Conservation (phyloP, 1,140 invertebrate species). For the Bombus affinis region DNA sequence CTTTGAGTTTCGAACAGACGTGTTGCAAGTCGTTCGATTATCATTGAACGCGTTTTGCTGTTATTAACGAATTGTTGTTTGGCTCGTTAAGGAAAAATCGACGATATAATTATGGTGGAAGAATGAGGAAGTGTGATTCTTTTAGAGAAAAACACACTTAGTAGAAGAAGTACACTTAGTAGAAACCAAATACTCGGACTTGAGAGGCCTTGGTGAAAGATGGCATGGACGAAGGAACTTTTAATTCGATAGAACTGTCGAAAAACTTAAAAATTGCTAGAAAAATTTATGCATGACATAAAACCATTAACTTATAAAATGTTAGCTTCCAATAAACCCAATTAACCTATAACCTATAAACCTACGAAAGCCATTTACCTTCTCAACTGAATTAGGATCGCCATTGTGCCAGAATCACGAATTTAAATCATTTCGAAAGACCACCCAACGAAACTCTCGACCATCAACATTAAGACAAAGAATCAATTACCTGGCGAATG, state of each 20-base stretch:
- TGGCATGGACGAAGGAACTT: too few species aligned
- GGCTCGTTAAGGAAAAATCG: background rate
- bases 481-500: conserved; percentile 85
- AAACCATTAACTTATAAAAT: too few species aligned
- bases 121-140: background rate
- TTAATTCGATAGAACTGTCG: too few species aligned
- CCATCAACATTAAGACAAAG: background rate
- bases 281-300: too few species aligned
- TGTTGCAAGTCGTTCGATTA: conserved; percentile 29
- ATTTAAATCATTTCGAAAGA: background rate
- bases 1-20: background rate
- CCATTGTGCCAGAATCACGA: background rate
- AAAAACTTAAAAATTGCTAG: too few species aligned
- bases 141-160: background rate
- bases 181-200: too few species aligned
- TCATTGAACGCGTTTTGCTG: background rate
- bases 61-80: background rate
- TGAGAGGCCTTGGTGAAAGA: too few species aligned
- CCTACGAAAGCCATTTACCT: background rate
- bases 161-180: too few species aligned
- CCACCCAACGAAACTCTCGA: background rate
- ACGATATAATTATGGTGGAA: background rate
- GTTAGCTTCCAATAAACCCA: too few species aligned
- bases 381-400: background rate
- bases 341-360: too few species aligned